Base-by-base conservation (phyloP, 2,888 invertebrate species). In the Caenorhabditis japonica region DNA sequence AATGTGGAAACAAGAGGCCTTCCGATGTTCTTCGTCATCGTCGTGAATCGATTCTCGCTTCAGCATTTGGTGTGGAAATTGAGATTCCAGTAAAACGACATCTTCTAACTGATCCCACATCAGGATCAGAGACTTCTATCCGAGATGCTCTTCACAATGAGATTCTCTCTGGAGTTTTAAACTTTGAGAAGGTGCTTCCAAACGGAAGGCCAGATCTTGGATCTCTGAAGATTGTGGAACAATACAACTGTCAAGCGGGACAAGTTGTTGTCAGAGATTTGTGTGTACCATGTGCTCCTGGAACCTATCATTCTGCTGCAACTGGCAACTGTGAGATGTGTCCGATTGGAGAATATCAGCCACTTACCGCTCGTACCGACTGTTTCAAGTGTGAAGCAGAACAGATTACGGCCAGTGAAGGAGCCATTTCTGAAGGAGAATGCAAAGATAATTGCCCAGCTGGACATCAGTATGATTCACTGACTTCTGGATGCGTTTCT, bases 141-240 rank as follows among this genome's bases (percentile, higher is more conserved):
- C 47, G 94, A 88, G 91, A 92, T 64, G 90, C 96, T 69, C 90
- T 97, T 82, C 94, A 96, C 89, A 93, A 93, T 88, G 91, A 95
- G 1, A 95, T 96, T 80, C 91, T 95, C 74, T 94, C 95, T 90
- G 93, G 94, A 88, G 77, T 82, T n/a, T 83, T 88, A 72, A 85
- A 87, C 62, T 80, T 88, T 27, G 86, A 87, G 61, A 84, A 84
- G 59, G 81, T 85, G 33, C 75, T 87, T 38, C 96, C 96, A 15
- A 96, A 95, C 87, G 96, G 95, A 0, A 93, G 94, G 0, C 94
- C 95, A 0, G 95, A 96, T 89, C 94, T 95, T 64, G 93, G 94
- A 10, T 94, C 94, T 2, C 90, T 97, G 68, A 89, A 91, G 23
- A 90, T 97, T n/a, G 91, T 92, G 75, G 94, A 95, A 0, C 94